These are phyloP conservation scores for Hydraecia micacea DNA, from an alignment of 2,888 invertebrate genomes.

Conservation along the genomic window DNA sequence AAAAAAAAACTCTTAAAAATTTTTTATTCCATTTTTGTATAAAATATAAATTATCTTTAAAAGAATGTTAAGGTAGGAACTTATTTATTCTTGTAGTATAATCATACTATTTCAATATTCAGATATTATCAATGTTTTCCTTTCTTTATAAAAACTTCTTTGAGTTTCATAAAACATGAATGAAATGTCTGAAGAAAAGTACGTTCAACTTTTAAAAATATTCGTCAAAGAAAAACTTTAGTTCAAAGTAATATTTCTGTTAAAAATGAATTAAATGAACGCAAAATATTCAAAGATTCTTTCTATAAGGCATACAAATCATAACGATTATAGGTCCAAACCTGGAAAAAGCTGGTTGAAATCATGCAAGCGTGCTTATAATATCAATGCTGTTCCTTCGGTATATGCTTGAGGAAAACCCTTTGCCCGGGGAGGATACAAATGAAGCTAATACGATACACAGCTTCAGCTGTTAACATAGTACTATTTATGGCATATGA, in stretches of 20 bases:
- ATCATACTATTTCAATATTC: slow-evolving; percentile 16
- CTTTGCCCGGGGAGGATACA: not conserved
- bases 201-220: slow-evolving; percentile 21
- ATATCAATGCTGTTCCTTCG: not conserved
- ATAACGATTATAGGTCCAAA: not conserved
- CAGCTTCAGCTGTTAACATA: not conserved
- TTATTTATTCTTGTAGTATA: not conserved
- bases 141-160: slow-evolving; percentile 11
- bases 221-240: slow-evolving; percentile 47
- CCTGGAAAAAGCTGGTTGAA: not conserved
- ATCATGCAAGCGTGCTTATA: not conserved
- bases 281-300: slow-evolving; percentile 26
- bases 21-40: not conserved
- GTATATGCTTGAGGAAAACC: not conserved
- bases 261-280: slow-evolving; percentile 28
- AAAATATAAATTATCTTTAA: not conserved
- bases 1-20: not conserved
- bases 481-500: not conserved
- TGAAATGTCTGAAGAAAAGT: slow-evolving; percentile 6
- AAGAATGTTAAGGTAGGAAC: not conserved
- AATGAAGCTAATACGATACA: not conserved
- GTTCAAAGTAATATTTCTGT: slow-evolving; percentile 28
- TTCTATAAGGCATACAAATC: not conserved
- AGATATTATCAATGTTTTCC: slow-evolving; percentile 19
- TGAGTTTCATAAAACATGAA: slow-evolving; percentile 30